Evolutionary conservation across 2,113 vertebrate genomes (phyloP).

Genomic region (Bucco capensis): DNA sequence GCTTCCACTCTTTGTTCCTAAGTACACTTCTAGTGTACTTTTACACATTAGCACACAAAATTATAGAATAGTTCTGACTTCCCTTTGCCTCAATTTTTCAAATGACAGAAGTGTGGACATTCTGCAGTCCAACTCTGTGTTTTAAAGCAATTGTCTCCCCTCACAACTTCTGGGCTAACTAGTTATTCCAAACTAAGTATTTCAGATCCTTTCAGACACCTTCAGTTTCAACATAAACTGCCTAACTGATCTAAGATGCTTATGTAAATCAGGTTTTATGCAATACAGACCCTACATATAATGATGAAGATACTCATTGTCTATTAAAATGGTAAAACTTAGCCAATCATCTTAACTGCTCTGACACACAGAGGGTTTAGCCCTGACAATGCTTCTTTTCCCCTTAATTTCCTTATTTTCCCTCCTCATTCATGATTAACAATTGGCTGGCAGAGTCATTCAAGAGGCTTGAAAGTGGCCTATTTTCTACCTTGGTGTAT

Average conservation of each 20-base stretch:
- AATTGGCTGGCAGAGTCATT: background rate
- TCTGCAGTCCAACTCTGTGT: background rate
- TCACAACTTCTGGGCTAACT: background rate
- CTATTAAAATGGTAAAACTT: background rate
- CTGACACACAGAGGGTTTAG: background rate
- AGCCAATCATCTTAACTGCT: background rate
- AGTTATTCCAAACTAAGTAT: background rate
- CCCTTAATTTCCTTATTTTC: background rate
- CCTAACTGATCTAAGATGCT: background rate
- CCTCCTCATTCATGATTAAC: background rate
- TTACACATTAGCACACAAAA: background rate
- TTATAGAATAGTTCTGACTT: background rate
- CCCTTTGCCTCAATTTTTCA: background rate
- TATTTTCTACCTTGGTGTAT: background rate
- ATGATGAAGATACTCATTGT: background rate
- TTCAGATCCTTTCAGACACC: background rate
- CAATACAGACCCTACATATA: background rate
- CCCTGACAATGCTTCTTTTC: background rate
- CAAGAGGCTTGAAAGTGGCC: background rate
- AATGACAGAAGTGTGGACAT: background rate
- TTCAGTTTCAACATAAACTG: background rate
- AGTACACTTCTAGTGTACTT: background rate
- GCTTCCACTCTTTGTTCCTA: background rate
- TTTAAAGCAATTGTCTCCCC: background rate
- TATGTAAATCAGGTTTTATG: background rate